Evolutionary conservation across 2,888 invertebrate species (phyloP).

Genomic region (Drosophila borborema): DNA sequence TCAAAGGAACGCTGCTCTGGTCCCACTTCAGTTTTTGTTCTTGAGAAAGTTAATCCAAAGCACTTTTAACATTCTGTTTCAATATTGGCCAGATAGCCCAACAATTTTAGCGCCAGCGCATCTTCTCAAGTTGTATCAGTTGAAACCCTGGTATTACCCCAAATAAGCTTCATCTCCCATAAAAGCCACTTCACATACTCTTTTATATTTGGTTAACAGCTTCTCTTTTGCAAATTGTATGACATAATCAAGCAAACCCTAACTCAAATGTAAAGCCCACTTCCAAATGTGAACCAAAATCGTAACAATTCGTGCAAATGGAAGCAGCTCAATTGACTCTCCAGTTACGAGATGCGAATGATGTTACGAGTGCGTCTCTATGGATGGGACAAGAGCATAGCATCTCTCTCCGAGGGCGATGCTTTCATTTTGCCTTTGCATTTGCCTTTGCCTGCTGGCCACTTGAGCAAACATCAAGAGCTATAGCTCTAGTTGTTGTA

Average conservation of each 20-base stretch:
- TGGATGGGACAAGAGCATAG: constrained; percentile 24
- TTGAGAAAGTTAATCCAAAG: neutral
- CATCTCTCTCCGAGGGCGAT: constrained; percentile 56
- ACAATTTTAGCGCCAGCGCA: neutral
- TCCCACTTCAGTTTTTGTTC: neutral
- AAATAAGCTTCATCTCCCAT: neutral
- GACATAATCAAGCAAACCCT: constrained; percentile 40
- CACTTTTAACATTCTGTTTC: neutral
- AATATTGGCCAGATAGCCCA: neutral
- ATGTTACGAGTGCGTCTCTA: constrained; percentile 23
- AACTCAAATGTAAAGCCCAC: constrained; percentile 11
- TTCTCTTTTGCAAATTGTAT: constrained; percentile 15
- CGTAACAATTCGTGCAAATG: constrained; percentile 56
- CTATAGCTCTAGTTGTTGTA: neutral
- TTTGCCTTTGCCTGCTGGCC: constrained; percentile 43
- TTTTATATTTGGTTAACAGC: neutral
- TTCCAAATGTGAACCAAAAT: constrained; percentile 16
- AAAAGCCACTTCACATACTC: constrained; percentile 2
- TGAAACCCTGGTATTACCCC: neutral
- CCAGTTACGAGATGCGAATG: constrained; percentile 30
- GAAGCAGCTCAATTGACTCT: constrained; percentile 39
- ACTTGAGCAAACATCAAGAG: constrained; percentile 45
- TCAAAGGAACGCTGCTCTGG: neutral
- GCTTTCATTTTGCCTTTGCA: constrained; percentile 51
- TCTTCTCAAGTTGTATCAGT: neutral